Evolutionary conservation across 2,888 invertebrate species (phyloP).

Genomic region (Gibbula magus): DNA sequence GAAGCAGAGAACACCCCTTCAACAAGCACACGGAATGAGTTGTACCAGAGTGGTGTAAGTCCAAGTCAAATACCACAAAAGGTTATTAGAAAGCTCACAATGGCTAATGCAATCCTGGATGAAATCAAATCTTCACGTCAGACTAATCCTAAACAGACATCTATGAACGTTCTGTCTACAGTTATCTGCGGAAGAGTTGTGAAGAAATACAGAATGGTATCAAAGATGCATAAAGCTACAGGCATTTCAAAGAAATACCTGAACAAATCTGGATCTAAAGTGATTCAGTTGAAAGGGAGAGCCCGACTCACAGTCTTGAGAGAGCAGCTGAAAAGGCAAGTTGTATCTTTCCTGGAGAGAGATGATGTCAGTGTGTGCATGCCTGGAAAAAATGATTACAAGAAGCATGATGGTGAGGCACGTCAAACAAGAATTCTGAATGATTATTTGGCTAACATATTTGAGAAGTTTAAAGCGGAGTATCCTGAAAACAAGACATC

Average conservation of each 20-base stretch:
- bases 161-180: background rate
- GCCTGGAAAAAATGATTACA: background rate
- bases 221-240: background rate
- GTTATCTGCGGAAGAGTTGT: background rate
- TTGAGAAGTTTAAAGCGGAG: too few species aligned
- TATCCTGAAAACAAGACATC: too few species aligned
- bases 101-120: background rate
- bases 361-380: background rate
- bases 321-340: background rate
- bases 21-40: background rate
- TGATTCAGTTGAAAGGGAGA: background rate
- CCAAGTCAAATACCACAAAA: background rate
- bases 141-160: background rate
- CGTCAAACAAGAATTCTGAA: too few species aligned
- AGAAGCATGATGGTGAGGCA: too few species aligned
- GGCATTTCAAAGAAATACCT: background rate
- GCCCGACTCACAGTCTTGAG: background rate
- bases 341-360: background rate
- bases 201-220: conserved; percentile 2
- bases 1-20: background rate
- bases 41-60: background rate
- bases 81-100: background rate
- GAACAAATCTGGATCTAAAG: background rate
- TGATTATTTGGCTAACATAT: too few species aligned
- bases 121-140: background rate